Evolutionary conservation across 2,113 vertebrate species (phyloP).

Genomic region (Halcyon malimbica): DNA sequence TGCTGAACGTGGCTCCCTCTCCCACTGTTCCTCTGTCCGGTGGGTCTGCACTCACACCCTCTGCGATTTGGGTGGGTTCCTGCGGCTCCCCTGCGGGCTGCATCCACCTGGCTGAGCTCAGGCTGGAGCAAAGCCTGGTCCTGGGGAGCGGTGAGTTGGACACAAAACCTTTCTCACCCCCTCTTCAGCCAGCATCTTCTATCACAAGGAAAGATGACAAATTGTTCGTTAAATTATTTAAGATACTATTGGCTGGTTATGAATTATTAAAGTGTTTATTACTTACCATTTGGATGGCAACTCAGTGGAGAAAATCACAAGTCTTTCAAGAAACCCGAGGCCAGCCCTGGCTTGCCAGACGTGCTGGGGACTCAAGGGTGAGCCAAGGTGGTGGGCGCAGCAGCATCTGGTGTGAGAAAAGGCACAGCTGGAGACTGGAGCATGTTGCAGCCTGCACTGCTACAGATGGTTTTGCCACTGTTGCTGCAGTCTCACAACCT

Average conservation of each 20-base stretch:
- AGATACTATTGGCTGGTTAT: conserved; percentile 36
- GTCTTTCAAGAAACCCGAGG: conserved; percentile 12
- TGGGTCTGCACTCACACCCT: fast-evolving
- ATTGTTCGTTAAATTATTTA: conserved; percentile 62
- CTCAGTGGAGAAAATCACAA: conserved; percentile 22
- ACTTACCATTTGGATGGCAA: conserved; percentile 59
- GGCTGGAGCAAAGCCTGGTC: neutral
- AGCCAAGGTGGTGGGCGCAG: neutral
- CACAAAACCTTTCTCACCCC: neutral
- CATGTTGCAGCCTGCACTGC: neutral
- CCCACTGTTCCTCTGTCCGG: neutral
- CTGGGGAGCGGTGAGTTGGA: neutral
- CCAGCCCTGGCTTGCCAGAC: neutral
- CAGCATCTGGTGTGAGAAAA: conserved; percentile 44
- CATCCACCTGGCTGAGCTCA: neutral
- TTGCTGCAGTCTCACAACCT: neutral
- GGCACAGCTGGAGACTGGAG: conserved; percentile 7
- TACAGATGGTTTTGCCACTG: conserved; percentile 23
- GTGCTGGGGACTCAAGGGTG: neutral
- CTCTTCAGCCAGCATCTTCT: neutral
- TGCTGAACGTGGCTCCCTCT: neutral
- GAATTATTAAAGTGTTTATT: conserved; percentile 64
- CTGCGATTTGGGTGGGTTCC: neutral
- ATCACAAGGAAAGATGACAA: conserved; percentile 36
- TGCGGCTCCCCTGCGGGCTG: neutral